Evolutionary conservation across 2,888 invertebrate species (phyloP).

Genomic region (Eristalinus sepulchralis): DNA sequence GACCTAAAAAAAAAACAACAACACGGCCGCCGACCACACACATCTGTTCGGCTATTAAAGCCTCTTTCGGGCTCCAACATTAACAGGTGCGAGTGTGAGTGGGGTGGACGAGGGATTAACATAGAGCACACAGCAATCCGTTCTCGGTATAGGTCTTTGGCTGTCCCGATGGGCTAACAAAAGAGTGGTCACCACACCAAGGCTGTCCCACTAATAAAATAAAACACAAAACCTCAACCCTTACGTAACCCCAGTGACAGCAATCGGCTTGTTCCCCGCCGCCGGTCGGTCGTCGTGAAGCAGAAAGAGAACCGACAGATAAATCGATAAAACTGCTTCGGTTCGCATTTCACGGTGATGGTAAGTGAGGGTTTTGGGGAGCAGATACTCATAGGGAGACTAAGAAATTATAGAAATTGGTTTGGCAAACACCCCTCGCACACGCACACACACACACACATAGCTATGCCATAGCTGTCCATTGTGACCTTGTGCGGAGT

Average conservation of each 20-base stretch:
- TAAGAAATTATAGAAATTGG: conserved; percentile 48
- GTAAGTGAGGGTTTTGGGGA: background rate
- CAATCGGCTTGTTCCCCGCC: background rate
- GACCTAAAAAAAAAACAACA: conserved; percentile 38
- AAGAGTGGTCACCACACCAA: conserved; percentile 54
- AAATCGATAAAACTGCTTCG: background rate
- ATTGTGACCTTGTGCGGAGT: conserved; percentile 55
- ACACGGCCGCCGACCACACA: background rate
- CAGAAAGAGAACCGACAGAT: background rate
- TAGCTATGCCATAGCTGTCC: conserved; percentile 1
- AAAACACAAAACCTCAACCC: conserved; percentile 4
- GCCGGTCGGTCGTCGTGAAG: background rate
- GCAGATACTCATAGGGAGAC: conserved; percentile 4
- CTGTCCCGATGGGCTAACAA: conserved; percentile 43
- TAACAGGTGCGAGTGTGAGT: conserved; percentile 12
- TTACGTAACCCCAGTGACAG: conserved; percentile 45
- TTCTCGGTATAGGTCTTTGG: conserved; percentile 30
- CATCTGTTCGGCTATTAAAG: background rate
- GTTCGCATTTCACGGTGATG: background rate
- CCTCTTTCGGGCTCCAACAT: background rate
- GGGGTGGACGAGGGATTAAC: conserved; percentile 19
- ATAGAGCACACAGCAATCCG: background rate
- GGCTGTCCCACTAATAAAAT: conserved; percentile 24
- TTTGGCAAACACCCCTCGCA: conserved; percentile 33
- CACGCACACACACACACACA: background rate